These are phyloP conservation scores for Chiloscyllium plagiosum DNA, from an alignment of 2,113 vertebrate genomes.

Conservation along the genomic window DNA sequence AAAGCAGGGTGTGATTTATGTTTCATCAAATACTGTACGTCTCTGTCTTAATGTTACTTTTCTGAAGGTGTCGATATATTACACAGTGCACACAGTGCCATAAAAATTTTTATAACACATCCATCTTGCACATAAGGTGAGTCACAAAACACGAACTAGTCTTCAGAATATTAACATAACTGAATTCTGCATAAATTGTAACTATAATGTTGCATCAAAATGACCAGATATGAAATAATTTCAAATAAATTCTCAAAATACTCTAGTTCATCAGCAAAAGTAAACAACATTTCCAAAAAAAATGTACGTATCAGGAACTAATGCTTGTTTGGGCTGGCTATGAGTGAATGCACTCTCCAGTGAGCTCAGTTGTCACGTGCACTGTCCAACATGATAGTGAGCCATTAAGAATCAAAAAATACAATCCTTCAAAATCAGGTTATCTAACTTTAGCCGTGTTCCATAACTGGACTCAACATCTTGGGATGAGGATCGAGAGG, in stretches of 20 bases:
- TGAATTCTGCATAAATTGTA: conserved; percentile 23
- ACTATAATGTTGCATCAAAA: not conserved
- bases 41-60: conserved; percentile 33
- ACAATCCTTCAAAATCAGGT: not conserved
- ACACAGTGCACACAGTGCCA: conserved; percentile 37
- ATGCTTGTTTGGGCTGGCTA: not conserved
- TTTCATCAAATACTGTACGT: conserved; percentile 35
- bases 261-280: not conserved
- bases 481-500: not conserved
- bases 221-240: not conserved
- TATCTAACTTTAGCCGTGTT: not conserved
- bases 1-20: conserved; percentile 33
- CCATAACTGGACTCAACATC: not conserved
- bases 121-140: conserved; percentile 34
- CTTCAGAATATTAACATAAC: conserved; percentile 30
- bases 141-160: conserved; percentile 22
- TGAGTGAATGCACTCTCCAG: not conserved
- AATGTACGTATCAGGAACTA: not conserved
- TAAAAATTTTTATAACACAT: conserved; percentile 37
- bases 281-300: not conserved
- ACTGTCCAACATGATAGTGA: not conserved
- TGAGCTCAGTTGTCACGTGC: not conserved
- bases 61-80: conserved; percentile 35
- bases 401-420: not conserved
- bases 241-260: not conserved